Percentiles rank a stretch among this genome's conserved stretches.
phyloP scores from a whole-genome alignment of 2,797 vertebrate species.

The Odontamblyopus lacepedii region DNA sequence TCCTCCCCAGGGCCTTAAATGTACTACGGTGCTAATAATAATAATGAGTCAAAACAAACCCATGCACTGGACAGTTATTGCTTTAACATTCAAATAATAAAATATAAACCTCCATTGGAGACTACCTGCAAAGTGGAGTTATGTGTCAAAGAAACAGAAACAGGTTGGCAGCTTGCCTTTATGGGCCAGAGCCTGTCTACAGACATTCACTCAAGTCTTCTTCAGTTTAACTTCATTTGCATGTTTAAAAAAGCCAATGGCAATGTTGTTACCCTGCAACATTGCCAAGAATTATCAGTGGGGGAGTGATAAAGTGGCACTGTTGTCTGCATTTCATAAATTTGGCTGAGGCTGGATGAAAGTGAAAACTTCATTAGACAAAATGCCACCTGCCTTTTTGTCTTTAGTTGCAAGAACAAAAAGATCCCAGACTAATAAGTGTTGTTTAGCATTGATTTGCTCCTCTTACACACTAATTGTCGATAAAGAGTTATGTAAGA shows the following conservation, averaged over 20 bases:
- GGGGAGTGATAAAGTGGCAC: conserved; percentile 38
- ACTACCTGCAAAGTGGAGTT: background rate
- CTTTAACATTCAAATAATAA: conserved; percentile 37
- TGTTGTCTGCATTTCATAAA: conserved; percentile 34
- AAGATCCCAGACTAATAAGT: conserved; percentile 50
- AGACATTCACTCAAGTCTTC: conserved; percentile 48
- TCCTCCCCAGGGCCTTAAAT: conserved; percentile 48
- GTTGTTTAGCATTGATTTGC: conserved; percentile 61
- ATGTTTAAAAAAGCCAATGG: conserved; percentile 59
- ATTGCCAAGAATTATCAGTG: conserved; percentile 52
- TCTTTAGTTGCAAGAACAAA: conserved; percentile 44
- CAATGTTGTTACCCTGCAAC: conserved; percentile 13
- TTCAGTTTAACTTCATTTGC: conserved; percentile 60
- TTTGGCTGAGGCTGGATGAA: background rate
- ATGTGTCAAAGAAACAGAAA: conserved; percentile 12
- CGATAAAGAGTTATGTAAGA: background rate
- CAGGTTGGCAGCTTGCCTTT: conserved; percentile 49
- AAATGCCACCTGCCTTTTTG: conserved; percentile 30
- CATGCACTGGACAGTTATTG: conserved; percentile 32
- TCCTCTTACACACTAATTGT: conserved; percentile 22
- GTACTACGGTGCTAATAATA: conserved; percentile 49
- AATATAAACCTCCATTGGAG: conserved; percentile 20
- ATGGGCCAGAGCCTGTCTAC: conserved; percentile 44
- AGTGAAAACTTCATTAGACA: conserved; percentile 13
- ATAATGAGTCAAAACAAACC: conserved; percentile 61